phyloP scores from a whole-genome alignment of 1,140 invertebrate species.

The Hestina assimilis region DNA sequence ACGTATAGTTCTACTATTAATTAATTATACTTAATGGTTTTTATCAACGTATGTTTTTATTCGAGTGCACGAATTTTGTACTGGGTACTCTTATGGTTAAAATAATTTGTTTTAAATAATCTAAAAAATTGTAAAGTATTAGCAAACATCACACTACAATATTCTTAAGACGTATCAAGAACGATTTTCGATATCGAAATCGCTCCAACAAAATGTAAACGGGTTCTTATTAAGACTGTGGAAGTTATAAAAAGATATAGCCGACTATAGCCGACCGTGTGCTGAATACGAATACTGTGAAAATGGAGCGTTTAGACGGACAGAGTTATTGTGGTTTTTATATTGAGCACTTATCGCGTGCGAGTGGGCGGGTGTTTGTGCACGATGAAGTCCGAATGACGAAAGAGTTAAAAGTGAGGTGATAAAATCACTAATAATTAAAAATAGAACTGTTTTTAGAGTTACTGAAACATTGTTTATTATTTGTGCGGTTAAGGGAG shows the following conservation, averaged over 20 bases:
- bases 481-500: too few relatives aligned
- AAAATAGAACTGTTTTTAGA: too few relatives aligned
- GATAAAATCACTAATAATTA: too few relatives aligned
- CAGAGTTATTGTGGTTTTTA: conserved; percentile 44
- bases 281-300: conserved; percentile 39
- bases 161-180: not conserved
- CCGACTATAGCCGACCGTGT: conserved; percentile 30
- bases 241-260: conserved; percentile 43
- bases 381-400: conserved; percentile 1
- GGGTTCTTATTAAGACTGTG: conserved; percentile 34
- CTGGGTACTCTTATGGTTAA: too few relatives aligned
- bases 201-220: conserved; percentile 23
- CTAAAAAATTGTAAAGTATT: conserved; percentile 2
- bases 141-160: not conserved
- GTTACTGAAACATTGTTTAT: not conserved
- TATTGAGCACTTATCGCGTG: conserved; percentile 34
- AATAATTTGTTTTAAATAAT: too few relatives aligned
- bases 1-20: too few relatives aligned
- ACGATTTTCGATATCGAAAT: conserved; percentile 15
- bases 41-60: too few relatives aligned
- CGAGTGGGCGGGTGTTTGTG: conserved; percentile 23
- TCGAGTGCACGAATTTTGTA: too few relatives aligned
- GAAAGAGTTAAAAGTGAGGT: not conserved
- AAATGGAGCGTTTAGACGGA: conserved; percentile 35
- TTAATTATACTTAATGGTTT: too few relatives aligned